Conservation (phyloP, 2,888 invertebrate species). For the Salticus scenicus region DNA sequence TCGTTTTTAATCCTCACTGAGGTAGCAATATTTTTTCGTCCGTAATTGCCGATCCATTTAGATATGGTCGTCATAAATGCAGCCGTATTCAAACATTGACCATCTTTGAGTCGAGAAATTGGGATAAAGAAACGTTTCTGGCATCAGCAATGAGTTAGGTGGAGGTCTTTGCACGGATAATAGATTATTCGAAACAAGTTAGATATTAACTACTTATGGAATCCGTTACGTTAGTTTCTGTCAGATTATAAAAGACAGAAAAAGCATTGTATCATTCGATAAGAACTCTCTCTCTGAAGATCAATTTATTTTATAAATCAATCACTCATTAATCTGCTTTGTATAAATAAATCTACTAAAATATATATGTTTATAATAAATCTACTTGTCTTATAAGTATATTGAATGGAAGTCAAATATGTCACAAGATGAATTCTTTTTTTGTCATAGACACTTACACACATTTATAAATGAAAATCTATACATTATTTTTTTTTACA, state of each 20-base stretch:
- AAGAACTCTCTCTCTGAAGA: neutral
- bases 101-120: slow-evolving; percentile 11
- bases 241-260: neutral
- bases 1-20: slow-evolving; percentile 61
- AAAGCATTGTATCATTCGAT: neutral
- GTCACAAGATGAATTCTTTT: no score
- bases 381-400: no score
- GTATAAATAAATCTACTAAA: no score
- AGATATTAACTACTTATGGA: neutral
- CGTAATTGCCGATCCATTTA: slow-evolving; percentile 66
- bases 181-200: neutral
- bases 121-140: neutral
- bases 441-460: no score
- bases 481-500: no score
- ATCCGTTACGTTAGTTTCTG: neutral
- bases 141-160: neutral
- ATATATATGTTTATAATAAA: no score
- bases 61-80: slow-evolving; percentile 60
- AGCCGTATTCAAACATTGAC: slow-evolving; percentile 19
- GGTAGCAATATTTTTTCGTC: slow-evolving; percentile 54
- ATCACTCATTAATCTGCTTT: no score
- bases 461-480: no score
- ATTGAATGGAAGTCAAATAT: no score
- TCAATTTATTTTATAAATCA: no score
- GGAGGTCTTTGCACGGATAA: neutral